Percentiles rank a stretch among this genome's conserved stretches.
These are phyloP conservation scores for Montipora sp. DNA, from an alignment of 64 coral and sea anemone genomes.

Conservation along the genomic window DNA sequence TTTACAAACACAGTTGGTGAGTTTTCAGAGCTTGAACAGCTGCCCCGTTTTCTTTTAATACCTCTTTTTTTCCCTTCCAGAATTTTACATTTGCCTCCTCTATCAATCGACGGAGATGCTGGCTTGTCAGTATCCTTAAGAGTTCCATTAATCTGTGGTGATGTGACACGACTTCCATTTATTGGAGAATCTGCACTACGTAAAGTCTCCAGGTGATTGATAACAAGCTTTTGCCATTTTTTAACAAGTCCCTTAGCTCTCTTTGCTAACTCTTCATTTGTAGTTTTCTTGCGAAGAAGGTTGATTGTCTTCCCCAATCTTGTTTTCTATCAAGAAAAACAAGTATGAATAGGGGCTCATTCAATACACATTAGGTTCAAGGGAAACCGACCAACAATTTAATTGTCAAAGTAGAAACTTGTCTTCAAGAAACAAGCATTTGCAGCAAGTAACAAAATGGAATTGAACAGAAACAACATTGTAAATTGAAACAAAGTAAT, in stretches of 20 bases:
- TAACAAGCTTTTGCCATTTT: slow-evolving; percentile 95
- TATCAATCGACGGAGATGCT: slow-evolving; percentile 62
- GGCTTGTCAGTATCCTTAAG: slow-evolving; percentile 72
- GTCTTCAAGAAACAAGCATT: too few species aligned
- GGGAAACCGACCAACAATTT: too few species aligned
- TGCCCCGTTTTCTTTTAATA: slow-evolving; percentile 78
- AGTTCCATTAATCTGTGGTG: slow-evolving; percentile 93
- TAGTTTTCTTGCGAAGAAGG: slow-evolving; percentile 94
- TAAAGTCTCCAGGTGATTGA: slow-evolving; percentile 91
- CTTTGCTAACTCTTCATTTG: slow-evolving; percentile 89
- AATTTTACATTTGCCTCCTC: slow-evolving; percentile 69
- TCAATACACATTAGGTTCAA: too few species aligned
- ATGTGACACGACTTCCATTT: slow-evolving; percentile 82
- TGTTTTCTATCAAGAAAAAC: slow-evolving; percentile 82
- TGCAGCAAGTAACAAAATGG: not conserved
- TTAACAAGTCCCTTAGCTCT: slow-evolving; percentile 97
- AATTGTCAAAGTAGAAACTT: too few species aligned
- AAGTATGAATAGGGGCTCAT: too few species aligned
- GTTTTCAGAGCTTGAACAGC: slow-evolving; percentile 70
- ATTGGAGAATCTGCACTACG: slow-evolving; percentile 89
- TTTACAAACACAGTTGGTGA: slow-evolving; percentile 69
- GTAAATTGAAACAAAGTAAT: too few species aligned
- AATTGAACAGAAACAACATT: not conserved
- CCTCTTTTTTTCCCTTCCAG: slow-evolving; percentile 87
- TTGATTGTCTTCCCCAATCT: slow-evolving; percentile 97